Evolutionary conservation across 2,888 invertebrate species (phyloP).

Genomic region (Dolichopus griseipennis): DNA sequence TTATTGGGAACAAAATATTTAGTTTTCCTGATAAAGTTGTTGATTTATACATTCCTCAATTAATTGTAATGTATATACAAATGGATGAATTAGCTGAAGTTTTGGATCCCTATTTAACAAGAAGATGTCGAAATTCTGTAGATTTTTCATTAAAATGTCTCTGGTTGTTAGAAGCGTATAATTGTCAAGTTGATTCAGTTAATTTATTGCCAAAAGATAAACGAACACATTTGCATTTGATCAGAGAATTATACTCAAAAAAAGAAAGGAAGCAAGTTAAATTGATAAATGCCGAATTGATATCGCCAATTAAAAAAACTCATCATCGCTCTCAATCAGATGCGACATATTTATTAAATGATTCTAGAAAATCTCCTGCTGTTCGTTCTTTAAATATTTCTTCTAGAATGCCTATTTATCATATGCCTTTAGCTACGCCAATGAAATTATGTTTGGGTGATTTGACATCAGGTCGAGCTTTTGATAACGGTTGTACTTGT

Average conservation of each 20-base stretch:
- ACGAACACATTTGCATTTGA: constrained; percentile 39
- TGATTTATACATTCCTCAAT: constrained; percentile 95
- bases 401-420: constrained; percentile 28
- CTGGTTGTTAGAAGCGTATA: constrained; percentile 91
- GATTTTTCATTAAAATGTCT: constrained; percentile 94
- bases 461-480: constrained; percentile 86
- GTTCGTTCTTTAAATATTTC: constrained; percentile 16
- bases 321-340: constrained; percentile 73
- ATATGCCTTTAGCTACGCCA: constrained; percentile 33
- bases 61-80: constrained; percentile 97
- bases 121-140: constrained; percentile 84
- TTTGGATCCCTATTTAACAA: constrained; percentile 69
- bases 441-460: constrained; percentile 74
- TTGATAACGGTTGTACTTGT: constrained; percentile 92
- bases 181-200: constrained; percentile 39
- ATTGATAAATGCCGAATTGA: constrained; percentile 17
- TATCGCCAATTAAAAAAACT: constrained; percentile 57
- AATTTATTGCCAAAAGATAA: constrained; percentile 29
- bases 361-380: constrained; percentile 25
- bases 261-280: constrained; percentile 34
- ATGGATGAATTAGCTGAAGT: constrained; percentile 96
- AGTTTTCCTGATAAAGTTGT: constrained; percentile 86
- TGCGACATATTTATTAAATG: constrained; percentile 58
- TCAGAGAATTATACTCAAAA: constrained; percentile 42
- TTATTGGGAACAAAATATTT: constrained; percentile 96